Evolutionary conservation across 2,113 vertebrate genomes (phyloP).

Genomic region (Salminus brasiliensis): DNA sequence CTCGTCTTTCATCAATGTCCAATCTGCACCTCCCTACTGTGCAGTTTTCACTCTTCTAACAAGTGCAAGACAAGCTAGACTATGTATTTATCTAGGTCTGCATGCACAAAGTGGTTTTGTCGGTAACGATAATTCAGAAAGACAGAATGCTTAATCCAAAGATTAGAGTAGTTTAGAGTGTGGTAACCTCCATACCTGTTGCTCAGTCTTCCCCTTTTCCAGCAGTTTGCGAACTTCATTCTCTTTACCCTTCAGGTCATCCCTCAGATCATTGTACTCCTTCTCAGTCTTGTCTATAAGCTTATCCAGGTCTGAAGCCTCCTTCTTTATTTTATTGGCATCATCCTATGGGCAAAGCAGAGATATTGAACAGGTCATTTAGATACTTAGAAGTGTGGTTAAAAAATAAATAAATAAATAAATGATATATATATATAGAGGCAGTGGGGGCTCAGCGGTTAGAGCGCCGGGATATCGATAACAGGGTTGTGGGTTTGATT

Average conservation of each 20-base stretch:
- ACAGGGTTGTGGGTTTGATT: too few relatives aligned
- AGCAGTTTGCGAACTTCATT: slow-evolving; percentile 90
- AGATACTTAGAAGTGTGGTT: background rate
- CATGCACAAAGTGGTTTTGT: background rate
- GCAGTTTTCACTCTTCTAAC: background rate
- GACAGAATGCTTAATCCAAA: background rate
- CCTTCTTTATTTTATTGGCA: slow-evolving; percentile 91
- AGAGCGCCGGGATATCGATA: too few relatives aligned
- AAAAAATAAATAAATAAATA: too few relatives aligned
- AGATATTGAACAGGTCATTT: background rate
- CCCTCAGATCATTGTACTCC: slow-evolving; percentile 89
- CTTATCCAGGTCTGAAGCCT: slow-evolving; percentile 87
- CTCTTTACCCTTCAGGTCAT: slow-evolving; percentile 91
- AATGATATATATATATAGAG: too few relatives aligned
- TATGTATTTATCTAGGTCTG: background rate
- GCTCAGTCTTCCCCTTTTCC: slow-evolving; percentile 93
- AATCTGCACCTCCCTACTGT: background rate
- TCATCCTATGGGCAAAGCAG: slow-evolving; percentile 77
- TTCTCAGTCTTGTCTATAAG: slow-evolving; percentile 89
- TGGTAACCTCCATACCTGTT: slow-evolving; percentile 81
- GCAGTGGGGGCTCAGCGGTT: too few relatives aligned
- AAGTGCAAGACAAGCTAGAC: too few relatives aligned
- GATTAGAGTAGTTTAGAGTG: background rate
- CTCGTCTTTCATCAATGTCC: slow-evolving; percentile 19
- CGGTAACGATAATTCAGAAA: too few relatives aligned